Conservation (phyloP, 2,888 invertebrate species). For the Sericinus montela region DNA sequence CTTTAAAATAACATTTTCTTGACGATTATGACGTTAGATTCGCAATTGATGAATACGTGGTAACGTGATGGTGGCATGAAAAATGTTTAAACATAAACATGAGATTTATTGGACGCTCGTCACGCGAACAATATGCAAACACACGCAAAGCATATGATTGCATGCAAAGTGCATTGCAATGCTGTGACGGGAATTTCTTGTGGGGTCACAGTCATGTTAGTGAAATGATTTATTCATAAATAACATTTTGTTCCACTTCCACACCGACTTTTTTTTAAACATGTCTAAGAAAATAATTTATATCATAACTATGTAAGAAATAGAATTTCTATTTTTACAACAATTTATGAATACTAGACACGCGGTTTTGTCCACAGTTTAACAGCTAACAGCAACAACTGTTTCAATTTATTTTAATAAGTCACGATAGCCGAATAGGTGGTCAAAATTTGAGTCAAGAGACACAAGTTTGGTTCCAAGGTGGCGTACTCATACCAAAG, state of each 20-base stretch:
- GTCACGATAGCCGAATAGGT: too few relatives aligned
- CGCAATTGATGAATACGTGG: not conserved
- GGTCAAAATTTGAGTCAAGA: too few relatives aligned
- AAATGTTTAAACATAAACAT: not conserved
- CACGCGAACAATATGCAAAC: not conserved
- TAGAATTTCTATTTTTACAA: too few relatives aligned
- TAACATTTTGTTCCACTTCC: not conserved
- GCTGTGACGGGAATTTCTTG: not conserved
- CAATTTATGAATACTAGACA: too few relatives aligned
- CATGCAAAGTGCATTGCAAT: not conserved
- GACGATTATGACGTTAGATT: conserved; percentile 5
- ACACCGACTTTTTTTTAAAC: too few relatives aligned
- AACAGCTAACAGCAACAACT: too few relatives aligned
- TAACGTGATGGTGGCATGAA: not conserved
- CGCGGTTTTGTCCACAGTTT: too few relatives aligned
- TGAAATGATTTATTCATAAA: not conserved
- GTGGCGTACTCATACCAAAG: too few relatives aligned
- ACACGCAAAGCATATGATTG: not conserved
- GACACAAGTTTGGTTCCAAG: too few relatives aligned
- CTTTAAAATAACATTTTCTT: not conserved
- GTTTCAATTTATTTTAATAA: too few relatives aligned
- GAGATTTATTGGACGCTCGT: not conserved
- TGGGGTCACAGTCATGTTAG: not conserved
- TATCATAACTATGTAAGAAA: too few relatives aligned
- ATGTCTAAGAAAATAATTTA: too few relatives aligned